Evolutionary conservation across 2,888 invertebrate species (phyloP), one percentile per base, ranked within the genome.

Genomic region (Cephus nigrinus): DNA sequence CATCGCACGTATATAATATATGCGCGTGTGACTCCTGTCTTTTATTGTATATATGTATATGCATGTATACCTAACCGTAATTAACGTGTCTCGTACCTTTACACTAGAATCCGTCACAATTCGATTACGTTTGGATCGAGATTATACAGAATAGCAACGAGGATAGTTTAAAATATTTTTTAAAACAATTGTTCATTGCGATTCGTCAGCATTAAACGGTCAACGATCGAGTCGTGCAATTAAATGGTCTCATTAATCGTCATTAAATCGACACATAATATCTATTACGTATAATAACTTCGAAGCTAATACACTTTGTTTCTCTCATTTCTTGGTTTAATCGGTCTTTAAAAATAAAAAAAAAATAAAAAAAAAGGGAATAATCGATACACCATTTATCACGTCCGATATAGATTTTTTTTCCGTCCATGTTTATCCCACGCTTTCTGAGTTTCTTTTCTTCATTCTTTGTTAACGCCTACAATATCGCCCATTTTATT

Each of bases 251-350:
- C 36, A 74, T 74, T 74, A 35, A 74, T 23, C 35, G 35, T 35
- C 74, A 35, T 34, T 74, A 74, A 33, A 55, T 55, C 23, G 55
- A 55, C 55, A 9, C 23, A 31, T 78, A 75, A 78, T 74, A 36
- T 69, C 72, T 68, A 74, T 68, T 72, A 55, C 73, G 68, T 80
- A 75, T 79, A 55, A 82, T 82, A 83, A 82, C 76, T 55, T 81
- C 78, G 83, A 83, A 84, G 84, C 81, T 81, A 82, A 83, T 81
- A 79, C 81, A 81, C 73, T 82, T 78, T 78, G 34, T 75, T 75
- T 75, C 32, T n/a, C 68, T 68, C 75, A 31, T 68, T 69, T 75
- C 68, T 23, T 5, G 32, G 23, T 40, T 75, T 68, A 31, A 55
- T 23, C 55, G 55, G 23, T 55, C 55, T 55, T 55, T 23, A 23